Evolutionary conservation across 1,140 invertebrate genomes (phyloP).

Genomic region (Lepidurus couesii): DNA sequence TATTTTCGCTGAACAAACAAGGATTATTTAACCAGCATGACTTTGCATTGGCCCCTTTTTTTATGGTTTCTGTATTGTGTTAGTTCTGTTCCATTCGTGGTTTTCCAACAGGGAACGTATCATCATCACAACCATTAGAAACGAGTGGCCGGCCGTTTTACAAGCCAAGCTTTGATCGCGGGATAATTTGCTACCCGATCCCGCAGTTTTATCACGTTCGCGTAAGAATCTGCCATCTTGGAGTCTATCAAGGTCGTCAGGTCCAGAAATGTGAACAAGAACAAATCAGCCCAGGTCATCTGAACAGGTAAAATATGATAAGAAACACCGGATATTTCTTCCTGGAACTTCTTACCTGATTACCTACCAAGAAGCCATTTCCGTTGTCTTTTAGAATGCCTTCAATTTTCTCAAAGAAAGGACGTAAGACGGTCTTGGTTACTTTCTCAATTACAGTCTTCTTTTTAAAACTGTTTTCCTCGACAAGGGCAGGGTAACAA

Average conservation of each 20-base stretch:
- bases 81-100: too few species aligned
- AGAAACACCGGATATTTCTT: neutral
- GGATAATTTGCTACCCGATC: slow-evolving; percentile 53
- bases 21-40: neutral
- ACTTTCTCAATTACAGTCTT: slow-evolving; percentile 32
- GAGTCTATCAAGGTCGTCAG: neutral
- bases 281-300: slow-evolving; percentile 34
- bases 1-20: neutral
- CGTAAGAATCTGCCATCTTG: neutral
- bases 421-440: too few species aligned
- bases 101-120: neutral
- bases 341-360: slow-evolving; percentile 27
- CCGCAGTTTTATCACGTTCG: slow-evolving; percentile 51
- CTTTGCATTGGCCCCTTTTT: neutral
- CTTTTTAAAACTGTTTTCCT: slow-evolving; percentile 38
- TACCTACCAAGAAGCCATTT: slow-evolving; percentile 34
- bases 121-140: neutral
- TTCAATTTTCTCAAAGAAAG: slow-evolving; percentile 33
- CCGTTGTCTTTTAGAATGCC: slow-evolving; percentile 29
- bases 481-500: slow-evolving; percentile 27
- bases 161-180: slow-evolving; percentile 58
- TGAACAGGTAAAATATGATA: neutral
- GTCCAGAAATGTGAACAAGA: slow-evolving; percentile 14
- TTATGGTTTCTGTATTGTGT: neutral
- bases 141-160: slow-evolving; percentile 50